Base-by-base conservation (phyloP, 1,140 invertebrate genomes). In the Magallana gigas region DNA sequence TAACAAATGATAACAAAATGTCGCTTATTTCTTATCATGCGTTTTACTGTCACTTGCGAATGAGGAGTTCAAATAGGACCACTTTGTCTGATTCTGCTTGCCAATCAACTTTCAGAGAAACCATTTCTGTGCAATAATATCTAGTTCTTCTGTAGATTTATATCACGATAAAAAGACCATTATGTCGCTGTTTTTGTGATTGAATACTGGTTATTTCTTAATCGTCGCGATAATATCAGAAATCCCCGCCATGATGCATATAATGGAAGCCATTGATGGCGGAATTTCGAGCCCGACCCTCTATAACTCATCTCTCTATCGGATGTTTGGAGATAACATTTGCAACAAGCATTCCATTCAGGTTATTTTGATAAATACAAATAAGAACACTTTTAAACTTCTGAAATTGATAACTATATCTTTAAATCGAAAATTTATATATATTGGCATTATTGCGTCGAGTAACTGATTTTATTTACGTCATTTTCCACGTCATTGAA, bases 191-290 rank as follows among this genome's bases (percentile, higher is more conserved):
- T 83, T 58, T 83, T 58, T 57, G 81, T 83, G 81, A 83, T 83
- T 83, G 81, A 83, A 83, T 83, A 83, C 81, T 16, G 56, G 57
- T 83, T 83, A 83, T 58, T 57, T 57, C 81, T 83, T 83, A 83
- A 83, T 83, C 48, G 81, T 83, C 36, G 18, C 5, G 81, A 83
- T 83, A 57, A 14, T 29, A 83, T 83, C 81, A 83, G 56, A 9
- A 83, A 58, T 83, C 57, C 18, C 56, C 18, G 81, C 36, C 81
- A 83, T 57, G 57, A 83, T 83, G 18, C n/a, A 58, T 57, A 36
- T 83, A 83, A 83, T 83, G 48, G 56, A 83, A 83, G 81, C 36
- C 81, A 83, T 83, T 57, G 81, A n/a, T 9, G 81, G 12, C 12
- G 48, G 81, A 58, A 58, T 83, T 29, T 18, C 48, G 81, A 57